Evolutionary conservation across 2,888 invertebrate species (phyloP).

Genomic region (Microlaimidae sp.): DNA sequence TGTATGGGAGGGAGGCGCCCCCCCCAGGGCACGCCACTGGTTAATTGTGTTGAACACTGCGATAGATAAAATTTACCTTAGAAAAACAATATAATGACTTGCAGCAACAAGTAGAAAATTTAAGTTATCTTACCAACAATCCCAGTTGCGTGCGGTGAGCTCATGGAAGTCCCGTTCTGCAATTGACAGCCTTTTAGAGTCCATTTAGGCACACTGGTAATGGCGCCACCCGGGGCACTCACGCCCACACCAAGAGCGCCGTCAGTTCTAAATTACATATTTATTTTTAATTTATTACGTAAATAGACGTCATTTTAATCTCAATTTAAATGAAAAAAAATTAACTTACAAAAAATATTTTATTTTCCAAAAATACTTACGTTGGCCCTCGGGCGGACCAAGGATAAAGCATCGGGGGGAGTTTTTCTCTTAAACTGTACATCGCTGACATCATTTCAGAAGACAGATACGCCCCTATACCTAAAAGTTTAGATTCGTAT

Average conservation of each 20-base stretch:
- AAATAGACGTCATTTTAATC: too few species aligned
- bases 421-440: slow-evolving; percentile 67
- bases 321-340: too few species aligned
- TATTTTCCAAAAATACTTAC: slow-evolving; percentile 33
- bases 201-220: slow-evolving; percentile 77
- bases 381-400: slow-evolving; percentile 44
- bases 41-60: too few species aligned
- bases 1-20: too few species aligned
- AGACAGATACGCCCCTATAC: slow-evolving; percentile 88
- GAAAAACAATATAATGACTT: too few species aligned
- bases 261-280: slow-evolving; percentile 45
- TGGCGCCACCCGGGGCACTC: slow-evolving; percentile 84
- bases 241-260: slow-evolving; percentile 72
- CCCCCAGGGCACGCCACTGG: too few species aligned
- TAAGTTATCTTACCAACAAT: slow-evolving; percentile 65
- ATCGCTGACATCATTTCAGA: slow-evolving; percentile 93
- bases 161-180: slow-evolving; percentile 97
- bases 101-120: too few species aligned
- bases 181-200: slow-evolving; percentile 60
- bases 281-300: too few species aligned
- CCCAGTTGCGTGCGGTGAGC: slow-evolving; percentile 86
- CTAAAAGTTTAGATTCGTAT: slow-evolving; percentile 36
- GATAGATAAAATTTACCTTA: too few species aligned
- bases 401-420: slow-evolving; percentile 66
- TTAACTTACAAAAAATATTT: too few species aligned